Base-by-base conservation (phyloP, 2,797 vertebrate species). In the Austrolebias charrua region DNA sequence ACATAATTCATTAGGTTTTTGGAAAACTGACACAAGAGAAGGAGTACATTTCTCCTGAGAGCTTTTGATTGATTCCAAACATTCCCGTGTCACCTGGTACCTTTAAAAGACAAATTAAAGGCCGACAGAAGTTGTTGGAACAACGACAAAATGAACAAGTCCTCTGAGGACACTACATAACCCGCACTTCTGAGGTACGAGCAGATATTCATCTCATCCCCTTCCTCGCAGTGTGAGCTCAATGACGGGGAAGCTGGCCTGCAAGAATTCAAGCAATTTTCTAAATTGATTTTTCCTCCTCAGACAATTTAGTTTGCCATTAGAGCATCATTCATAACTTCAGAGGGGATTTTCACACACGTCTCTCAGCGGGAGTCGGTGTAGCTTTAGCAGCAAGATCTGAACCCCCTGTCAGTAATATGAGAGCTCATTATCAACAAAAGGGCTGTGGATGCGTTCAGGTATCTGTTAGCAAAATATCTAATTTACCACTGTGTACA, bases 211-310 rank as follows among this genome's bases (percentile, higher is more conserved):
- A 76, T 80, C 75, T 78, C 68, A 50, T 53, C 80, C 64, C 68
- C 70, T n/a, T 65, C 75, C 67, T 56, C 33, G 78, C 69, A 55
- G 69, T 79, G 76, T 76, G 73, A 89, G 90, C 85, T 88, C 80
- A 90, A 89, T 87, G 87, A 89, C 87, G 79, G 81, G 81, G 73
- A 87, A 90, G 86, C 75, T 72, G 80, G 79, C 76, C 85, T 75
- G 79, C 75, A 88, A 88, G 86, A 91, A 89, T 91, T 89, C 75
- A 76, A 87, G 86, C 85, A 89, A 91, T 92, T 92, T 91, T 90
- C 86, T 75, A 88, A 91, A 92, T 91, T 76, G 86, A 92, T 92
- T 90, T 91, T 89, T 82, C 24, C 75, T 86, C 86, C 82, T 81
- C 73, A 67, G 85, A 90, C 81, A 53, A 92, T 90, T 92, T 87